Evolutionary conservation across 2,113 vertebrate genomes (phyloP).

Genomic region (cattle (Bos taurus)): DNA sequence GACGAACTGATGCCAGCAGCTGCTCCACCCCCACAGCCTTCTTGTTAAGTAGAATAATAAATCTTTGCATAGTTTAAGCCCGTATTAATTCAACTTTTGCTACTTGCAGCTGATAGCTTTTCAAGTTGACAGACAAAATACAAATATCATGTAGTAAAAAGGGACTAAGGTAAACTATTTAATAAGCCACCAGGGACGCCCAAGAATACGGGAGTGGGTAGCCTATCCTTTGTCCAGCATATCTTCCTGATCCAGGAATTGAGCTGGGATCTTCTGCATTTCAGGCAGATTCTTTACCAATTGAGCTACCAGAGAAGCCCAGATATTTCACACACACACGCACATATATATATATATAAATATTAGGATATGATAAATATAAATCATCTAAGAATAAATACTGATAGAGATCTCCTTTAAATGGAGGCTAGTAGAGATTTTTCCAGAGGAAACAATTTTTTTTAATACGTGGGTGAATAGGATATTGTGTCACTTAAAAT

Average conservation of each 20-base stretch:
- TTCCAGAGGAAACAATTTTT: not conserved
- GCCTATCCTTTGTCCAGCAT: not conserved
- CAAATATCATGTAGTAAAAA: not conserved
- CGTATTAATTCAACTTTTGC: not conserved
- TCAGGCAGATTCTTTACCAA: not conserved
- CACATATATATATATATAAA: too few species aligned
- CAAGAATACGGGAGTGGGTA: not conserved
- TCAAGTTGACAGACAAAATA: not conserved
- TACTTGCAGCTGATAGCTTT: not conserved
- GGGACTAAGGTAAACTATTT: not conserved
- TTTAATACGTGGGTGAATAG: not conserved
- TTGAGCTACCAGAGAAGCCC: not conserved
- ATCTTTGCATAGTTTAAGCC: not conserved
- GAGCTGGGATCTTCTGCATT: not conserved
- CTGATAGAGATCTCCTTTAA: not conserved
- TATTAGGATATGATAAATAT: not conserved
- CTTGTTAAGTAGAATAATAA: not conserved
- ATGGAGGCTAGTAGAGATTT: not conserved
- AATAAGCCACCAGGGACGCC: not conserved
- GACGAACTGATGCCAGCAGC: not conserved
- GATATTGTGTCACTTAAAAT: not conserved
- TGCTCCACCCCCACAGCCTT: rapidly evolving
- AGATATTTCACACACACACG: not conserved
- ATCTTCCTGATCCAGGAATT: not conserved
- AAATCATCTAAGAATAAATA: not conserved